Base-by-base conservation (phyloP, 2,888 invertebrate genomes). In the Yponomeuta cagnagella region DNA sequence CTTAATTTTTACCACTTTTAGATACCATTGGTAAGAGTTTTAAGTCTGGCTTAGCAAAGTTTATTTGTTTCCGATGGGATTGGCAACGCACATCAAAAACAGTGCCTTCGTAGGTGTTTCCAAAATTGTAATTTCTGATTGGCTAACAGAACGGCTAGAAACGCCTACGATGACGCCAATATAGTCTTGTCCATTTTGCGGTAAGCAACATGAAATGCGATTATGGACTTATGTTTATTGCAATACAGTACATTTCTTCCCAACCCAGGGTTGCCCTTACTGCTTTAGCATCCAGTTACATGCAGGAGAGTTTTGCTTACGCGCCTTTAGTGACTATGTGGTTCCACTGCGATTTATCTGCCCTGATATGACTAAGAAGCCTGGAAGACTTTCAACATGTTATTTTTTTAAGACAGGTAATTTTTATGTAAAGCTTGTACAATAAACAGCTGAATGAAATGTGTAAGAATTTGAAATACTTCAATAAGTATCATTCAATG, bases 221-320 rank as follows among this genome's bases (percentile, higher is more conserved):
- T 37, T 68, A 23, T 70, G 33, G 70, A 37, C 15, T 70, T 65
- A 10, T 70, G 12, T 43, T 64, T 70, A 48, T 48, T 70, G 48
- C 37, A 70, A 70, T 64, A 43, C 48, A 68, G 48, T 52, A 68
- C 33, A 52, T 68, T 76, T 73, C 74, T 74, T 77, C 77, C 75
- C 77, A 74, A 75, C 78, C 73, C 84, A 85, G 82, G 82, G 76
- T 72, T 78, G 77, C 77, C 78, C 78, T 72, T 74, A 65, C 65
- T 67, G 80, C 80, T 80, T 79, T 74, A 74, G 77, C 77, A 76
- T 76, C 74, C 43, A 70, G 73, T 72, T 72, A 72, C 74, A 72
- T 72, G 74, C 48, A 68, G 43, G 23, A 68, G n/a, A 30, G 1
- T 8, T 68, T 68, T 48, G 68, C 68, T 68, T 68, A 37, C 68